Evolutionary conservation across 2,888 invertebrate genomes (phyloP), one percentile per base, ranked within the genome.

Genomic region (Orchesellides sinensis): DNA sequence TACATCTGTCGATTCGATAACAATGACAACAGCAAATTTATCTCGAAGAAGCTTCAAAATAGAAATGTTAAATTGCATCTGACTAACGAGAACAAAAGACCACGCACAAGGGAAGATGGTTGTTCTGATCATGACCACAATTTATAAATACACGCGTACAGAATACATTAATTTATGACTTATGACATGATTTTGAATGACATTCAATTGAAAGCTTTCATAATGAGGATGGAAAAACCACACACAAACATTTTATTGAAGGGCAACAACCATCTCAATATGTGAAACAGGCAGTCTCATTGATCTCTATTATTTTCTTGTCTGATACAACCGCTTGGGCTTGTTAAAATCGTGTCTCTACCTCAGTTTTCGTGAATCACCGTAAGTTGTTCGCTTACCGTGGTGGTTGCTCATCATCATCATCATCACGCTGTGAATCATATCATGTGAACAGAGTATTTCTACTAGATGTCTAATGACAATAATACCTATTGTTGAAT

Each of bases 101-200:
- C 21, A 69, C 54, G 12, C 52, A 52, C 52, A 52, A 35, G 47
- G 8, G 4, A 47, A 47, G 52, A 40, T n/a, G n/a, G n/a, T n/a
- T n/a, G n/a, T 32, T 61, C 25, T 17, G 17, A 32, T 27, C 12
- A 29, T 3, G 27, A 12, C 12, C 32, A n/a, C 21, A 8, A 23
- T 54, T 21, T 52, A 52, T 21, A 17, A 59, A 61, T 17, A 2
- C 35, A 23, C 45, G 21, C 45, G 17, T 45, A 8, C 35, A 19
- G 40, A 3, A 14, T 49, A 49, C 69, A 69, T 69, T 52, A 69
- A 54, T 69, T 69, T 69, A 69, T 69, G 69, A 52, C 69, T 69
- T 54, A 70, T 40, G 59, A 59, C 70, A 70, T 70, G 70, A 70
- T 70, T 59, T 59, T 56, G 56, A 70, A 70, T 70, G 70, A 70